Percentiles rank a stretch among this genome's conserved stretches.
phyloP scores from a whole-genome alignment of 2,888 invertebrate genomes.

The Scaptomyza tumidula region DNA sequence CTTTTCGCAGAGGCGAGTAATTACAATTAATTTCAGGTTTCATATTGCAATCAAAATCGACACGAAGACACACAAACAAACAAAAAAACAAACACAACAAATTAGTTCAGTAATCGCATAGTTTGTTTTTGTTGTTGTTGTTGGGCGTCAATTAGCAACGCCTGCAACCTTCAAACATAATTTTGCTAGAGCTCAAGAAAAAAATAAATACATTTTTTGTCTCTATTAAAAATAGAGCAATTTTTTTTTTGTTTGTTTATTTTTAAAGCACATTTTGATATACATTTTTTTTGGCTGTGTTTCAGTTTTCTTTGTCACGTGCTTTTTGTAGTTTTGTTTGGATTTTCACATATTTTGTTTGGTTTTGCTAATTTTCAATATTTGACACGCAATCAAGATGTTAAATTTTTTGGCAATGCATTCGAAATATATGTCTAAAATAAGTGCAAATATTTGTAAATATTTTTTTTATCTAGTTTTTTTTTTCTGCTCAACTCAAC shows the following conservation, averaged over 20 bases:
- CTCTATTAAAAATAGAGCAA: not conserved
- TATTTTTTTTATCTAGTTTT: constrained; percentile 14
- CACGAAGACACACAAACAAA: constrained; percentile 2
- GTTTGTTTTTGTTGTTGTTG: constrained; percentile 12
- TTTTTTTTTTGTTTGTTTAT: constrained; percentile 4
- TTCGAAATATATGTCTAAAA: constrained; percentile 9
- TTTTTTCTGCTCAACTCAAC: not conserved
- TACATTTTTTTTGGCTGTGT: constrained; percentile 13
- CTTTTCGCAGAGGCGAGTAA: constrained; percentile 52
- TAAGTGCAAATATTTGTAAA: not conserved
- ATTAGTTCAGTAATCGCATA: constrained; percentile 57
- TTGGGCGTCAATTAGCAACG: constrained; percentile 48
- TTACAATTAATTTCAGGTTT: constrained; percentile 77
- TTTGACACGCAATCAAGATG: constrained; percentile 42
- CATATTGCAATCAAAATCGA: constrained; percentile 70
- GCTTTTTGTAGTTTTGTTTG: constrained; percentile 13
- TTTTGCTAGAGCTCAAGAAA: constrained; percentile 25
- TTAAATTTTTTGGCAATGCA: constrained; percentile 3
- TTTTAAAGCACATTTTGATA: constrained; percentile 2
- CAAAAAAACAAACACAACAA: constrained; percentile 30
- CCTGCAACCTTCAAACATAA: constrained; percentile 50
- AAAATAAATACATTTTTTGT: constrained; percentile 6
- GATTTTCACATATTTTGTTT: constrained; percentile 4
- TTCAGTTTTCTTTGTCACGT: constrained; percentile 33
- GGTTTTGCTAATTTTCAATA: not conserved